phyloP scores from a whole-genome alignment of 2,888 invertebrate species.

The Eledona agricola region DNA sequence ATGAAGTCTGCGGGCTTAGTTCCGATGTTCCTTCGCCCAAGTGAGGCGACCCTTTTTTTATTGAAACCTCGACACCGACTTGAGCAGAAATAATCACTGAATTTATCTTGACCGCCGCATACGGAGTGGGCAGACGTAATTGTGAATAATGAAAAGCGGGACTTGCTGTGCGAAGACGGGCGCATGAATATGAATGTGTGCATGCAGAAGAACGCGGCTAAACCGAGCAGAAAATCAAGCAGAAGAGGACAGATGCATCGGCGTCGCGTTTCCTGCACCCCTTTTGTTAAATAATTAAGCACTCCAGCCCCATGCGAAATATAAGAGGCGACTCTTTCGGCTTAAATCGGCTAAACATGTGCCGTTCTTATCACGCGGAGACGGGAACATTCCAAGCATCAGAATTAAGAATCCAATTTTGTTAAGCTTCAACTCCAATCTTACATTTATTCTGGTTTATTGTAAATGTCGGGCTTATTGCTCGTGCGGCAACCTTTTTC shows the following conservation, averaged over 20 bases:
- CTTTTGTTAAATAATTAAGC: too few relatives aligned
- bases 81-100: slow-evolving; percentile 26
- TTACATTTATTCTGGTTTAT: too few relatives aligned
- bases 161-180: slow-evolving; percentile 6
- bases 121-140: slow-evolving; percentile 25
- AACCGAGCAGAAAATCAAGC: slow-evolving; percentile 59
- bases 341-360: too few relatives aligned
- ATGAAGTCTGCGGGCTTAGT: slow-evolving; percentile 53
- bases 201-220: slow-evolving; percentile 50
- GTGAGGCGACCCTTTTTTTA: slow-evolving; percentile 29
- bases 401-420: too few relatives aligned
- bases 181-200: slow-evolving; percentile 54
- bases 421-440: too few relatives aligned
- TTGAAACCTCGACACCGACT: slow-evolving; percentile 34
- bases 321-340: neutral
- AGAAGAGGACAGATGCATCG: slow-evolving; percentile 41
- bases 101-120: slow-evolving; percentile 19
- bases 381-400: too few relatives aligned
- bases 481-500: slow-evolving; percentile 45
- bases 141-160: slow-evolving; percentile 32
- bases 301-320: too few relatives aligned
- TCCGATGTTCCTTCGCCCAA: slow-evolving; percentile 34
- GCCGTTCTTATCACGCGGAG: too few relatives aligned
- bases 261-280: slow-evolving; percentile 34
- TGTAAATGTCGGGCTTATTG: slow-evolving; percentile 12